Evolutionary conservation across 2,888 invertebrate species (phyloP), one percentile per base, ranked within the genome.

Genomic region (Caenorhabditis afra): DNA sequence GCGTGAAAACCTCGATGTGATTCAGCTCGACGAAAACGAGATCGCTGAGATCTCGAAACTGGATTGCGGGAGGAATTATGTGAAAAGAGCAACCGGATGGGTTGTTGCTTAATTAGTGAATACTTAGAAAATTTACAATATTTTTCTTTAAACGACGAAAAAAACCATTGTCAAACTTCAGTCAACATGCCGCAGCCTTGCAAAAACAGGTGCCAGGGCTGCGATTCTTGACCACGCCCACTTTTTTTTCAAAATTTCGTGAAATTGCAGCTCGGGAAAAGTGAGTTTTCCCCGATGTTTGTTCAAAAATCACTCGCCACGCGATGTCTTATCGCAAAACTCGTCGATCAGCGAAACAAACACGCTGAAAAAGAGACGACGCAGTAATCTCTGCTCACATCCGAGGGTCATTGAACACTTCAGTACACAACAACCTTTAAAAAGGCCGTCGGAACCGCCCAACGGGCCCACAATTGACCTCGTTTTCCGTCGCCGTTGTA

Each of bases 81-180:
- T 81, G 11, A 29, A 29, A 29, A 68, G 74, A n/a, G 77, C 81
- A 18, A 81, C 81, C 20, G 81, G 81, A n/a, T 84, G 84, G 84
- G 53, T 65, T 12, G 81, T 81, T 16, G 14, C 49, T 10, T 75
- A 50, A 18, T 29, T n/a, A n/a, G n/a, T n/a, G n/a, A n/a, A n/a
- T n/a, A 29, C 29, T 29, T 29, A 29, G 29, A 29, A 29, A 29
- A n/a, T n/a, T n/a, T n/a, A n/a, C n/a, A n/a, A n/a, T n/a, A n/a
- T n/a, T n/a, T n/a, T n/a, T n/a, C n/a, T n/a, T n/a, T n/a, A n/a
- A n/a, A n/a, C n/a, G n/a, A 29, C 29, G 3, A 29, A 29, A 29
- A 29, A 29, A n/a, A n/a, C n/a, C n/a, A n/a, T n/a, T n/a, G n/a
- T n/a, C n/a, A n/a, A n/a, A n/a, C n/a, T n/a, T n/a, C n/a, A n/a